phyloP scores from a whole-genome alignment of 2,888 invertebrate genomes.

The Rotaria magnacalcarata region DNA sequence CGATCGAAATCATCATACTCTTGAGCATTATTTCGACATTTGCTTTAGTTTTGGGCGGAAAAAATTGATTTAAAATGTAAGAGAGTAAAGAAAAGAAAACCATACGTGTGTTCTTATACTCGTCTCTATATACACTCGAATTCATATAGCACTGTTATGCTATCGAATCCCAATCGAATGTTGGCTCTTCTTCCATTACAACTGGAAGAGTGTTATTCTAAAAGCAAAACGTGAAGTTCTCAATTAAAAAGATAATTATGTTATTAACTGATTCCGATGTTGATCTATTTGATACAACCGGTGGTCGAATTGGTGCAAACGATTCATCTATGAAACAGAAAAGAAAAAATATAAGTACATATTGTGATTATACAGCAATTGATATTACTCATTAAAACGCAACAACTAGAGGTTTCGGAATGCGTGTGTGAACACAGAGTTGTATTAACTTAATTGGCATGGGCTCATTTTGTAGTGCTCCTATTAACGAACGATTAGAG shows the following conservation, averaged over 20 bases:
- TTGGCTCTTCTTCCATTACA: not conserved
- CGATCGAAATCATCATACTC: not conserved
- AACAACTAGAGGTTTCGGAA: too few relatives aligned
- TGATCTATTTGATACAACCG: not conserved
- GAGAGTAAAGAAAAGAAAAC: not conserved
- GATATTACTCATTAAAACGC: too few relatives aligned
- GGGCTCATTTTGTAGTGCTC: too few relatives aligned
- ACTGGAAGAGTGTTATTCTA: not conserved
- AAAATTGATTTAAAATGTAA: not conserved
- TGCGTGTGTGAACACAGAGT: too few relatives aligned
- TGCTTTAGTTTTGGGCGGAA: not conserved
- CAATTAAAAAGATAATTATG: not conserved
- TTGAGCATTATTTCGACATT: not conserved
- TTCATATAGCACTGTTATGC: not conserved
- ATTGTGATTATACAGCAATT: too few relatives aligned
- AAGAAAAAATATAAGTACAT: not conserved
- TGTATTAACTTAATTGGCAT: too few relatives aligned
- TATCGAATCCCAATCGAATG: conserved; percentile 1
- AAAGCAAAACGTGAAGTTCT: not conserved
- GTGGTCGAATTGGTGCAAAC: not conserved
- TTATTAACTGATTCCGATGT: not conserved
- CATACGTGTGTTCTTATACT: not conserved
- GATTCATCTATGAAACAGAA: not conserved
- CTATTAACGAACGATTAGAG: too few relatives aligned
- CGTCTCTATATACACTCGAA: not conserved